These are phyloP conservation scores for Samia ricini DNA, from an alignment of 1,140 invertebrate genomes.

Conservation along the genomic window DNA sequence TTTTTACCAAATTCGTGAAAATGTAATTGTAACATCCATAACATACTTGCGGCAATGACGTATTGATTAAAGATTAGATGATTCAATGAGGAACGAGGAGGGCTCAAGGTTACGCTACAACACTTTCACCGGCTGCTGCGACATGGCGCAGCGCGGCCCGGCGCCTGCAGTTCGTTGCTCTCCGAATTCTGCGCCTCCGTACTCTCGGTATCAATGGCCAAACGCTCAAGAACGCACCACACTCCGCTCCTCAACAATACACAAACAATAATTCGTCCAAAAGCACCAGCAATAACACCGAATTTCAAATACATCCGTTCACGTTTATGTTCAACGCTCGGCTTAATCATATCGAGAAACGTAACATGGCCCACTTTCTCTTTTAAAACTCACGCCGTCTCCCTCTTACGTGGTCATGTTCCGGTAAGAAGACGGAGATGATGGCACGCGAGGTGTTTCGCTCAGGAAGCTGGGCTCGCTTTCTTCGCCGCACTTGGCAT, in stretches of 20 bases:
- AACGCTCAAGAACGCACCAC: conserved; percentile 35
- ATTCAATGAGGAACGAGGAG: conserved; percentile 43
- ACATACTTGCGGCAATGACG: conserved; percentile 28
- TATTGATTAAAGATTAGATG: conserved; percentile 50
- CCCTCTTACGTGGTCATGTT: conserved; percentile 43
- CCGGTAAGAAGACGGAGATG: conserved; percentile 52
- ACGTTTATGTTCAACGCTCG: conserved; percentile 72
- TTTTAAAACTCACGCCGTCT: conserved; percentile 69
- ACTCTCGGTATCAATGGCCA: conserved; percentile 49
- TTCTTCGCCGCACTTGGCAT: conserved; percentile 74
- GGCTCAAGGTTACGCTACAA: conserved; percentile 71
- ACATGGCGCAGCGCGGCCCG: too few relatives aligned
- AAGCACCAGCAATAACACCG: conserved; percentile 31
- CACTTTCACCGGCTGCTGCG: conserved; percentile 55
- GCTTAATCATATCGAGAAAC: conserved; percentile 73
- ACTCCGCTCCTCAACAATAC: conserved; percentile 18
- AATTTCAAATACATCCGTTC: conserved; percentile 35
- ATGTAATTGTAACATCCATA: neutral
- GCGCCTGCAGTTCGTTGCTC: conserved; percentile 65
- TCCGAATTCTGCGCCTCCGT: conserved; percentile 62
- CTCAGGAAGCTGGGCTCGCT: conserved; percentile 58
- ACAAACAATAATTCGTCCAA: conserved; percentile 37
- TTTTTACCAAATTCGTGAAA: neutral
- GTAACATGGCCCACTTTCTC: conserved; percentile 76
- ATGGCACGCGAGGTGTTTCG: conserved; percentile 50